Evolutionary conservation across 2,113 vertebrate genomes (phyloP).

Genomic region (Hemiprocne comata): DNA sequence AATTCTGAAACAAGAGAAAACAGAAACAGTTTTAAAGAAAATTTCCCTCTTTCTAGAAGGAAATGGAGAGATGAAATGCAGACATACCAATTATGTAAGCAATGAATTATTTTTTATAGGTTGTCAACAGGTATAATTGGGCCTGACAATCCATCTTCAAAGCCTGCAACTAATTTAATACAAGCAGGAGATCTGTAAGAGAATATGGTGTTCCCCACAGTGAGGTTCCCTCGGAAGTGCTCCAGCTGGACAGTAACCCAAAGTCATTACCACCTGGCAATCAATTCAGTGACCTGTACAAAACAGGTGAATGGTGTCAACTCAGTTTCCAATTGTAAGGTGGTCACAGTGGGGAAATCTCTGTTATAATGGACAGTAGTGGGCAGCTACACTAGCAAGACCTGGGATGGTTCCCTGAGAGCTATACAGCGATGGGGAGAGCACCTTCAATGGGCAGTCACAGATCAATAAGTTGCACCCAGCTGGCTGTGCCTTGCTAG

Average conservation of each 20-base stretch:
- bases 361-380: background rate
- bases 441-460: background rate
- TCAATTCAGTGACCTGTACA: background rate
- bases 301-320: background rate
- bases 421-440: background rate
- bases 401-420: background rate
- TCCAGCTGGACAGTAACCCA: background rate
- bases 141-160: background rate
- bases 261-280: background rate
- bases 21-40: background rate
- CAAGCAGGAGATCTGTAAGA: background rate
- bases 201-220: background rate
- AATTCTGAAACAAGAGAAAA: background rate
- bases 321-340: background rate
- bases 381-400: background rate
- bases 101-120: background rate
- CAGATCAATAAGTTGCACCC: background rate
- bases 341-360: background rate
- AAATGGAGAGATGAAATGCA: background rate
- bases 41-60: background rate
- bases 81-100: background rate
- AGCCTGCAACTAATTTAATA: background rate
- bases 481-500: background rate
- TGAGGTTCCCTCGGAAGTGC: background rate
- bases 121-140: background rate